Percentiles rank a stretch among this genome's conserved stretches.
Evolutionary conservation across 2,888 invertebrate species (phyloP).

Genomic region (Diogma glabrata): DNA sequence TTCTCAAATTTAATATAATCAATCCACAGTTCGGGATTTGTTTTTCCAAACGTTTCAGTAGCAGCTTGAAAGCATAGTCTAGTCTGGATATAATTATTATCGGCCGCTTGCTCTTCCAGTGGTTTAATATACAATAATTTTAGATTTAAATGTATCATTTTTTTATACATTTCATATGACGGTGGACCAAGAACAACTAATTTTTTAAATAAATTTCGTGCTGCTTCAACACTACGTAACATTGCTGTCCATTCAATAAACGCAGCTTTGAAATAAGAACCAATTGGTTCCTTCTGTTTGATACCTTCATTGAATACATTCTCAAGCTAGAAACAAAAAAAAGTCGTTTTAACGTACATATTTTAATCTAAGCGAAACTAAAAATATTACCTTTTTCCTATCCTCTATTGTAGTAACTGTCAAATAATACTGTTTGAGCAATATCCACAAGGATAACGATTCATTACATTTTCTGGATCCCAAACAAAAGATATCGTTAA

Average conservation of each 20-base stretch:
- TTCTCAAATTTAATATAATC: constrained; percentile 60
- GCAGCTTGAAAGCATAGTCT: constrained; percentile 51
- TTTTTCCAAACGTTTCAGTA: constrained; percentile 52
- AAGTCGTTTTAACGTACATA: background rate
- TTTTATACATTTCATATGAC: background rate
- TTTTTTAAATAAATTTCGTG: constrained; percentile 49
- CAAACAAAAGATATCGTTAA: constrained; percentile 34
- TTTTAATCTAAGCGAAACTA: background rate
- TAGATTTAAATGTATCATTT: constrained; percentile 1
- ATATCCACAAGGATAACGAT: constrained; percentile 26
- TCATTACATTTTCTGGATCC: constrained; percentile 24
- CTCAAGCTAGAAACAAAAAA: constrained; percentile 7
- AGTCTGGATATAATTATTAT: constrained; percentile 37
- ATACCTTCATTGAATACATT: constrained; percentile 27
- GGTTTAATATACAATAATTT: constrained; percentile 44
- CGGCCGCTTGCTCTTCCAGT: constrained; percentile 26
- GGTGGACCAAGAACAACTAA: constrained; percentile 47
- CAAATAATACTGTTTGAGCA: constrained; percentile 27
- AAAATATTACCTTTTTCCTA: constrained; percentile 18
- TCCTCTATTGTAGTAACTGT: constrained; percentile 22
- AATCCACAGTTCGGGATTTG: constrained; percentile 57
- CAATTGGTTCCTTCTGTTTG: constrained; percentile 23
- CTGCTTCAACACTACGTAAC: constrained; percentile 39
- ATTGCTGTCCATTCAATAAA: constrained; percentile 26
- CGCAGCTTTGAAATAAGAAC: constrained; percentile 25